A percentile compares a stretch with the other conserved stretches of the same genome.
phyloP scores from a whole-genome alignment of 1,140 invertebrate genomes.

The Lysiphlebus fabarum region DNA sequence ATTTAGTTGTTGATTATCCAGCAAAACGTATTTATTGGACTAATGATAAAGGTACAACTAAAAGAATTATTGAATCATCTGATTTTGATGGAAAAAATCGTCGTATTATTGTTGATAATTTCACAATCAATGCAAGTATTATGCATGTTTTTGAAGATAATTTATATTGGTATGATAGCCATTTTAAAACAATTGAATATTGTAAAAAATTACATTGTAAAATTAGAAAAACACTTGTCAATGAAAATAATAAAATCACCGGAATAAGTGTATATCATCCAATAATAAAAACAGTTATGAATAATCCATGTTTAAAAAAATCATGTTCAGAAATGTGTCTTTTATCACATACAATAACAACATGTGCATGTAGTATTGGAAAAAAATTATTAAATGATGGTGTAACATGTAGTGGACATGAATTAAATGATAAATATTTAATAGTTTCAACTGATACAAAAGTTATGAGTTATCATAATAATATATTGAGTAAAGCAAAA shows the following conservation, averaged over 20 bases:
- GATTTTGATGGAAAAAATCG: slow-evolving; percentile 70
- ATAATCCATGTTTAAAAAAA: slow-evolving; percentile 67
- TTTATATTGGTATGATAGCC: slow-evolving; percentile 85
- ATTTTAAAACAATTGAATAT: slow-evolving; percentile 61
- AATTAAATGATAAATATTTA: slow-evolving; percentile 29
- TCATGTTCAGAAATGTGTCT: slow-evolving; percentile 80
- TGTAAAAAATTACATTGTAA: slow-evolving; percentile 69
- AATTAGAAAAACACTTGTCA: slow-evolving; percentile 55
- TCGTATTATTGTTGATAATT: slow-evolving; percentile 56
- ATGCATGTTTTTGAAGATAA: slow-evolving; percentile 83
- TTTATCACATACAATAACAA: slow-evolving; percentile 61
- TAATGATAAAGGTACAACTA: slow-evolving; percentile 60
- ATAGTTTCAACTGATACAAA: slow-evolving; percentile 36
- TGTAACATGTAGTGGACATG: slow-evolving; percentile 55
- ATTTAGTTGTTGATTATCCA: slow-evolving; percentile 82
- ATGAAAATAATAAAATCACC: slow-evolving; percentile 54
- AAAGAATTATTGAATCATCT: slow-evolving; percentile 71
- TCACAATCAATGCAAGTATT: slow-evolving; percentile 74
- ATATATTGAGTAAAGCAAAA: too few relatives aligned
- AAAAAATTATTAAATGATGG: slow-evolving; percentile 58
- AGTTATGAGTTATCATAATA: too few relatives aligned
- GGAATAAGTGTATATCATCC: slow-evolving; percentile 70
- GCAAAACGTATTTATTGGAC: slow-evolving; percentile 78
- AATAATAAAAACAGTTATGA: slow-evolving; percentile 53
- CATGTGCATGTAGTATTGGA: slow-evolving; percentile 77